Evolutionary conservation across 2,797 vertebrate genomes (phyloP).

Genomic region (Choloepus didactylus): DNA sequence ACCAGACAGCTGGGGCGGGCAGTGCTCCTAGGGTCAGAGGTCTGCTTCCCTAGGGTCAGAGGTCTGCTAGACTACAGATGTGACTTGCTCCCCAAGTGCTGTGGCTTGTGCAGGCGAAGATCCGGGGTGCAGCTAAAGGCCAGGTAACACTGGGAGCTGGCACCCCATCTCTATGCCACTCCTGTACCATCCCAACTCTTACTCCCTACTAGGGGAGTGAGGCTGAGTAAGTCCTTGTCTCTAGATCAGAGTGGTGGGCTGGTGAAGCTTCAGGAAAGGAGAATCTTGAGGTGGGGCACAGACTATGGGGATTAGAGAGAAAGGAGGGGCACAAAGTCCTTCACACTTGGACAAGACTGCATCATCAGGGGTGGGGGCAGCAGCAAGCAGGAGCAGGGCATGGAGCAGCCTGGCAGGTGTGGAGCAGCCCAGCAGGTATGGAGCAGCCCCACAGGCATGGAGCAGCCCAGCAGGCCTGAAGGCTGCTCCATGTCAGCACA

Average conservation of each 20-base stretch:
- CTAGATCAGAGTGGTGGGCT: neutral
- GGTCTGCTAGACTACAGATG: rapidly evolving
- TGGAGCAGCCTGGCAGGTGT: neutral
- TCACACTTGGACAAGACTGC: neutral
- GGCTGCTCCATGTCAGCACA: neutral
- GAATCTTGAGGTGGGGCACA: rapidly evolving
- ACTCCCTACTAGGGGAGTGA: too few species aligned
- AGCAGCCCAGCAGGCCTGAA: too few species aligned
- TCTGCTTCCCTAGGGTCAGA: too few species aligned
- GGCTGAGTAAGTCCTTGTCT: too few species aligned
- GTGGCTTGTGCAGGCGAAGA: neutral
- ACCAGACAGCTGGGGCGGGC: neutral
- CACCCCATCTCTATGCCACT: neutral
- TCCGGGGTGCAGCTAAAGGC: neutral
- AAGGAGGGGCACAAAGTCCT: neutral
- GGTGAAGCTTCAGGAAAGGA: neutral
- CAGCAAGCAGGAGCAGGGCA: rapidly evolving
- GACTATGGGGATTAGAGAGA: neutral
- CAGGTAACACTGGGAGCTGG: neutral
- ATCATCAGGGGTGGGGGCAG: neutral
- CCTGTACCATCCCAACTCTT: too few species aligned
- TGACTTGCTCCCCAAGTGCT: too few species aligned
- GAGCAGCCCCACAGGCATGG: neutral
- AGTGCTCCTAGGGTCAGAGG: too few species aligned
- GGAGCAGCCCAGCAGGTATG: neutral